Evolutionary conservation across 2,113 vertebrate species (phyloP), one percentile per base, ranked within the genome.

Genomic region (Erythrocercus mccallii): DNA sequence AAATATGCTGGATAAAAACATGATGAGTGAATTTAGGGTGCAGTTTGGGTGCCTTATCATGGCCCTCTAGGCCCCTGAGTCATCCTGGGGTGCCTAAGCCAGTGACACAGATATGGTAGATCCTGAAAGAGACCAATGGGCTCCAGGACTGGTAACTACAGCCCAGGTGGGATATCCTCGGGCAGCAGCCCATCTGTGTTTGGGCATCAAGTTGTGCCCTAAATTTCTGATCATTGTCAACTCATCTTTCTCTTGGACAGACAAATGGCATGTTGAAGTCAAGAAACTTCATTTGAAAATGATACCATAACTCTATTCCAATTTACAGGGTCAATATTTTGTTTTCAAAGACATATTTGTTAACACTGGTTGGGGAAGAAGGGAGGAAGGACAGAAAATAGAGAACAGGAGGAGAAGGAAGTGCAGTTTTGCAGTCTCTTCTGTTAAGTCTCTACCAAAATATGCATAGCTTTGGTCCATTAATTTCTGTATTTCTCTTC

Each of bases 181-280:
- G 11, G 30, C 57, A 58, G 22, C 48, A 42, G 8, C 28, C n/a
- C 38, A 38, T 25, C n/a, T 44, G 3, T 1, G 0, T 35, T 51
- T 60, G 24, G 50, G 45, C 23, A 33, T n/a, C 19, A 44, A 79
- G 33, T 19, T 78, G 14, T 28, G 8, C 21, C 14, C 9, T 44
- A 61, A 35, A 18, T 57, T 25, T 47, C 24, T 68, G 16, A 10
- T 51, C 15, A 35, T 6, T 21, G 31, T 60, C 51, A 56, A 25
- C 9, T 33, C 23, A 10, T 51, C 27, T 73, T 84, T 30, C 45
- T 73, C 13, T 48, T 38, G 19, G 21, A n/a, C 37, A 40, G 10
- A 27, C 6, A 54, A 54, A 21, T 4, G 17, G 22, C 2, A 0
- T 33, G n/a, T 17, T 81, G 28, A 17, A 92, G 53, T 72, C 3